Base-by-base conservation (phyloP, 1,140 invertebrate species). In the Oreohelix idahoensis region DNA sequence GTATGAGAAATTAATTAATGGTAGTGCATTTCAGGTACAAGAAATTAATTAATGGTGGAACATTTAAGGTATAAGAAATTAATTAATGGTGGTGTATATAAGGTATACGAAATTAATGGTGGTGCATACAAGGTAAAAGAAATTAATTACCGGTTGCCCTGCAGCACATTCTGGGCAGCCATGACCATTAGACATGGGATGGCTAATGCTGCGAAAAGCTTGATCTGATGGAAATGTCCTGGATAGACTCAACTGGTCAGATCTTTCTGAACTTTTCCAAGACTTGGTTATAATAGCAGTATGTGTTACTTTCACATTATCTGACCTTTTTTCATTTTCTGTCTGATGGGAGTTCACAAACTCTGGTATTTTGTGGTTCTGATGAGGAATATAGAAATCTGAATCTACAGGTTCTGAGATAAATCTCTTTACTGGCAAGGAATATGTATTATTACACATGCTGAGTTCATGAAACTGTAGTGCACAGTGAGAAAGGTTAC, bases 81-180 rank as follows among this genome's bases (percentile, higher is more conserved):
- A n/a, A n/a, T n/a, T n/a, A n/a, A n/a, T n/a, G n/a, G n/a, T n/a
- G n/a, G n/a, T n/a, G n/a, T n/a, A n/a, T n/a, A n/a, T n/a, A n/a
- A n/a, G n/a, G n/a, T n/a, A n/a, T n/a, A n/a, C n/a, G n/a, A n/a
- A n/a, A n/a, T n/a, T n/a, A n/a, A n/a, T n/a, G n/a, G n/a, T n/a
- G n/a, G n/a, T n/a, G n/a, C n/a, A n/a, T n/a, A n/a, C n/a, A n/a
- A n/a, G n/a, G n/a, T n/a, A n/a, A n/a, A n/a, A n/a, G n/a, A n/a
- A n/a, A n/a, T n/a, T 11, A 71, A 35, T 71, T 71, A 71, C 69
- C 32, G 69, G n/a, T 26, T 71, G 10, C 35, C 69, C 69, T 38
- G 69, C 69, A 23, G 69, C 69, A 71, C 69, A 71, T 38, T 71
- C 35, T 71, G 29, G 69, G 38, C 69, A 71, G n/a, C 69, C 13